Base-by-base conservation (phyloP, 2,797 vertebrate genomes). In the Cirrhinus mrigala region DNA sequence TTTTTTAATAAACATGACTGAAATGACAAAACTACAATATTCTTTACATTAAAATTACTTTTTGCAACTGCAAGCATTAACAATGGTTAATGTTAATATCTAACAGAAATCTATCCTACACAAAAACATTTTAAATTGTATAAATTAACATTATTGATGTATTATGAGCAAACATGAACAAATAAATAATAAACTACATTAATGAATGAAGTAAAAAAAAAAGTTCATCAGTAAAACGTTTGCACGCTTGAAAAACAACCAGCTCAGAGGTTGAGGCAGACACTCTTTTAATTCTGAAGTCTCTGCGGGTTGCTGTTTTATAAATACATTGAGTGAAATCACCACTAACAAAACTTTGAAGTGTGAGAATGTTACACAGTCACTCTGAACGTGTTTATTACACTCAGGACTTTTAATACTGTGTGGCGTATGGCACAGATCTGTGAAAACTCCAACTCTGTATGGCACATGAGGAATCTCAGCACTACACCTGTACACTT, bases 271-370 rank as follows among this genome's bases (percentile, higher is more conserved):
- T 37, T 58, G 24, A 84, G 79, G 75, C 76, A 80, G 60, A 83
- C 69, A 81, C 66, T 88, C 52, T 79, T 90, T 89, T 88, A 89
- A 89, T 90, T 46, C 54, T 86, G 60, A 40, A 71, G 85, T 77
- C 27, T 68, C 58, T 64, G 46, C 20, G 12, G 44, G 70, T 58
- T 46, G 33, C 60, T 82, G 15, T 18, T 79, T 74, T 79, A 52
- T 73, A 79, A 83, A 87, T 87, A 89, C 54, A 87, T 37, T 3
- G 27, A 24, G n/a, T 70, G 68, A 85, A 44, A 85, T 80, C 37
- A 78, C 33, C 20, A 74, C 15, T 29, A 84, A 71, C 37, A 86
- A 81, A 69, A 69, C 50, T 27, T 24, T 29, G 22, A 44, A 37
- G 8, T 48, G 33, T 15, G 16, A 75, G 33, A 44, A 40, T 24